These are phyloP conservation scores for Pangasius mekongensis DNA, from an alignment of 2,797 vertebrate genomes.

Conservation along the genomic window DNA sequence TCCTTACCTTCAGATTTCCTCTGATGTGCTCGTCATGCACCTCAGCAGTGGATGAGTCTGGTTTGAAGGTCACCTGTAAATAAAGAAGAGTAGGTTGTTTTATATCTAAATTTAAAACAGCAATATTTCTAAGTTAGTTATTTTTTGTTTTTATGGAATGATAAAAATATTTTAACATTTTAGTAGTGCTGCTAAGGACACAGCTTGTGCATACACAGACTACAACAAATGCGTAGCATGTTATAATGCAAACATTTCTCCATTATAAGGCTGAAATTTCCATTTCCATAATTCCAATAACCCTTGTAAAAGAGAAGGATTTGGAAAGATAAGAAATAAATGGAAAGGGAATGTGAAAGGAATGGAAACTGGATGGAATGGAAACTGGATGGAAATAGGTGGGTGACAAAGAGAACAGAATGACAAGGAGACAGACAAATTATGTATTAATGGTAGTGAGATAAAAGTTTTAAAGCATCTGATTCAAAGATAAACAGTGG, in stretches of 20 bases:
- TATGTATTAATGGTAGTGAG: background rate
- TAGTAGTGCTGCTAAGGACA: background rate
- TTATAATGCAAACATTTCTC: background rate
- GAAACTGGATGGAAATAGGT: background rate
- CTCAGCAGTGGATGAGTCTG: conserved; percentile 77
- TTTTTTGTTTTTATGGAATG: background rate
- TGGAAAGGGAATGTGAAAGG: background rate
- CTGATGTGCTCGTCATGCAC: conserved; percentile 84
- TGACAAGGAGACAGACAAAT: background rate
- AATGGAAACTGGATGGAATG: background rate
- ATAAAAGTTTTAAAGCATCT: background rate
- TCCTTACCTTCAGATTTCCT: conserved; percentile 79
- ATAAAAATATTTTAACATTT: background rate
- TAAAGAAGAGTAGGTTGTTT: background rate
- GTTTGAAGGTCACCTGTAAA: conserved; percentile 82
- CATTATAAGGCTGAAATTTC: background rate
- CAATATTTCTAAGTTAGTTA: background rate
- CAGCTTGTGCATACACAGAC: background rate
- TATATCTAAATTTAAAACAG: background rate
- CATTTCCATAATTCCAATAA: background rate
- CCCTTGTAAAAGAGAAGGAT: background rate
- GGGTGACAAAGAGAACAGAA: background rate
- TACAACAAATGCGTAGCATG: background rate
- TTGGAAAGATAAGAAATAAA: background rate
- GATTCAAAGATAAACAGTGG: background rate